Evolutionary conservation across 2,113 vertebrate genomes (phyloP), one percentile per base, ranked within the genome.

Genomic region (Rhea pennata): DNA sequence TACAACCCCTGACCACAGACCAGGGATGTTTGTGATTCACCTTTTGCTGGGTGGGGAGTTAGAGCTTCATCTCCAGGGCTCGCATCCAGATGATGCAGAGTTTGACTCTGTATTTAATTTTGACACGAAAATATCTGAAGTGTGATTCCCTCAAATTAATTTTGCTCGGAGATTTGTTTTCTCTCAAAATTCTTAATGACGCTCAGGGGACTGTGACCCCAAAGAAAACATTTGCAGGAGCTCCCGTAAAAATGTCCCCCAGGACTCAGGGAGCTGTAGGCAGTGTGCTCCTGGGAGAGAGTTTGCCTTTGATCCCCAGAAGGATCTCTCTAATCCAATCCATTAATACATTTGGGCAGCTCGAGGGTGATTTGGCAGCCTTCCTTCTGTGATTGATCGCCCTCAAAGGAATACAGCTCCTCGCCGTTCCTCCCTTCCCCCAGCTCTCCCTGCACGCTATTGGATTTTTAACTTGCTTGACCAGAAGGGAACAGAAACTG

Each of bases 291-390:
- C 85, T 85, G 53, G 40, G 87, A 87, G 93, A 93, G 48, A 95
- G 88, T 65, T 96, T 95, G 84, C 5, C 93, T 95, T 86, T 97
- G 96, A 93, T 95, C 74, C 93, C 94, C 94, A 88, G 74, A 91
- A 94, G 96, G 91, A 94, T 78, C 88, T 94, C 97, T 96, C 92
- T 97, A 92, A 96, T 97, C 92, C 92, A 92, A 93, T 93, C 94
- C 84, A 91, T 96, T 93, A 96, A 94, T 62, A 54, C 82, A 50
- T 84, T 83, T 92, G 96, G 96, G 94, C 90, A 92, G 97, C 96
- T 91, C 11, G 5, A 33, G 84, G 92, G 86, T 64, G 94, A 64
- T 94, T 94, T 92, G 93, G 84, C 79, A 91, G 88, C 70, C 66
- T 87, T 96, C 66, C 72, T 90, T 27, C 66, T 48, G 66, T 84